These are phyloP conservation scores for Philonicus albiceps DNA, from an alignment of 2,888 invertebrate genomes.

Conservation along the genomic window DNA sequence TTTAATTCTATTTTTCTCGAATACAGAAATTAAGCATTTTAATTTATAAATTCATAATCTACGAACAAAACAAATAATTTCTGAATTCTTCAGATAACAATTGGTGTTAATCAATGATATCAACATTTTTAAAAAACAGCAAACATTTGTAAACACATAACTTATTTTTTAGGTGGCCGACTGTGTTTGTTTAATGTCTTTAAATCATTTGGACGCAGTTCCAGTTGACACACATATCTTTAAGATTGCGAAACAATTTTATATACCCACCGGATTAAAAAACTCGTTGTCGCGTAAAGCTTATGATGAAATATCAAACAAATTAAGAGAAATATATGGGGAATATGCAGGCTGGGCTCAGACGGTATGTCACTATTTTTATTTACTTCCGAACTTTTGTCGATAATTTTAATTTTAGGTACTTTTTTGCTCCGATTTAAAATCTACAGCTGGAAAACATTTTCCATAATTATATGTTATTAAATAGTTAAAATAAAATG, in stretches of 20 bases:
- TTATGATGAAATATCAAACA: slow-evolving; percentile 85
- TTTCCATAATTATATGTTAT: neutral
- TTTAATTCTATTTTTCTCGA: no score
- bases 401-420: neutral
- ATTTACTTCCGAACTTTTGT: neutral
- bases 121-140: neutral
- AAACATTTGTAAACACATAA: neutral
- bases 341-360: slow-evolving; percentile 95
- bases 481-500: neutral
- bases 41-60: no score
- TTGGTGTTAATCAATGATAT: no score
- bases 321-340: slow-evolving; percentile 83
- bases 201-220: slow-evolving; percentile 85
- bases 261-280: slow-evolving; percentile 63
- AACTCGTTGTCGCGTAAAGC: neutral
- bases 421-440: neutral
- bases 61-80: no score
- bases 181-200: slow-evolving; percentile 96
- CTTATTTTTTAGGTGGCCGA: slow-evolving; percentile 73
- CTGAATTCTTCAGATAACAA: no score
- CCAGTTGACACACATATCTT: slow-evolving; percentile 97
- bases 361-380: slow-evolving; percentile 70
- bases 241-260: slow-evolving; percentile 84
- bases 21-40: no score
- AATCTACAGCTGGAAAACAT: neutral